These are phyloP conservation scores for Ophraella communa DNA, from an alignment of 2,888 invertebrate species.

Conservation along the genomic window DNA sequence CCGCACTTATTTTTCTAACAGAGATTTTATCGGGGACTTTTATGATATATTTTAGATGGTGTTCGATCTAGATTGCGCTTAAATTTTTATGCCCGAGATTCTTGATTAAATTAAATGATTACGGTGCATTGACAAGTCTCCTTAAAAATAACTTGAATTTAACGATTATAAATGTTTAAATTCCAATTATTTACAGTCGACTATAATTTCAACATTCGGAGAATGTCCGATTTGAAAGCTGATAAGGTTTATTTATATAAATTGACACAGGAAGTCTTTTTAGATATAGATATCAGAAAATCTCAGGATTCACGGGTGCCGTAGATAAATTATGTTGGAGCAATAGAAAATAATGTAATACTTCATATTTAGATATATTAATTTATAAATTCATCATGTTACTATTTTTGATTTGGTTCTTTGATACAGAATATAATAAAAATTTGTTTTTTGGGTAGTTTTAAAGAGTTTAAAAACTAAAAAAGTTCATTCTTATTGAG, in stretches of 20 bases:
- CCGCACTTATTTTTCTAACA: conserved; percentile 10
- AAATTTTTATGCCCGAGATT: conserved; percentile 28
- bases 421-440: no score
- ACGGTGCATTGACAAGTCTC: conserved; percentile 24
- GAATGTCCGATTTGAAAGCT: neutral
- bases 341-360: no score
- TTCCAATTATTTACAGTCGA: conserved; percentile 23
- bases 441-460: no score
- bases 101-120: conserved; percentile 30
- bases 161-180: conserved; percentile 23
- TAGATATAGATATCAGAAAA: neutral
- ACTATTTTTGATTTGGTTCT: no score
- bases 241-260: neutral
- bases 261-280: neutral
- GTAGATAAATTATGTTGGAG: no score
- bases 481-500: no score
- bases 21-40: conserved; percentile 12
- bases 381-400: no score
- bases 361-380: no score
- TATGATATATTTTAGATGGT: conserved; percentile 20
- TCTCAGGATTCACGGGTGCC: no score
- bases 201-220: neutral
- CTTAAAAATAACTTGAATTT: conserved; percentile 24
- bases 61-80: conserved; percentile 29
- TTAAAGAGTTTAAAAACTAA: no score